These are phyloP conservation scores for Martes martes DNA, from an alignment of 2,113 vertebrate genomes.

Conservation along the genomic window DNA sequence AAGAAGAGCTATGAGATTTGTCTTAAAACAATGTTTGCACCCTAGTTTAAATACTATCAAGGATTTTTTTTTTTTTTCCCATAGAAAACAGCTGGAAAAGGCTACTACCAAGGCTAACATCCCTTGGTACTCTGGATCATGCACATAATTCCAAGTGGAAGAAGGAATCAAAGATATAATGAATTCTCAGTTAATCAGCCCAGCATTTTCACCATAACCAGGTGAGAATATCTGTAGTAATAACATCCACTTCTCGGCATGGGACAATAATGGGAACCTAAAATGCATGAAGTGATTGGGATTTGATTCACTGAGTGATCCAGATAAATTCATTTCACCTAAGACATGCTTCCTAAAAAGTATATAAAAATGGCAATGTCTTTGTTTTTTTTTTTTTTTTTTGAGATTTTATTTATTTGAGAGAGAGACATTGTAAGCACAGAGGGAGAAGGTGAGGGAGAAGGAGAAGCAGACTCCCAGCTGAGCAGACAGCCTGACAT, in stretches of 20 bases:
- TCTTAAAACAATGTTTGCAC: not conserved
- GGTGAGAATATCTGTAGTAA: not conserved
- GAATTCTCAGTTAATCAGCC: not conserved
- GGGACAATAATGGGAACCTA: not conserved
- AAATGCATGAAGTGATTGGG: not conserved
- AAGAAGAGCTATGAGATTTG: not conserved
- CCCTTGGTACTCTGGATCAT: not conserved
- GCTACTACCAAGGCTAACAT: not conserved
- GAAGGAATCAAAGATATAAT: not conserved
- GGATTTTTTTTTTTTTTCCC: not conserved
- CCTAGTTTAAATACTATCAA: not conserved
- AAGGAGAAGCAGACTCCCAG: too few species aligned
- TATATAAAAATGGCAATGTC: not conserved
- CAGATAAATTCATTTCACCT: not conserved
- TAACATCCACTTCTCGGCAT: not conserved
- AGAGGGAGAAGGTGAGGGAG: too few species aligned
- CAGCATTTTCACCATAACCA: not conserved
- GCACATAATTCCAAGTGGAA: not conserved
- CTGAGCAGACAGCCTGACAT: too few species aligned
- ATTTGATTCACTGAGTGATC: not conserved
- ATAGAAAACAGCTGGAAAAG: not conserved
- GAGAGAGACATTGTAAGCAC: too few species aligned
- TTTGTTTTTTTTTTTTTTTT: not conserved
- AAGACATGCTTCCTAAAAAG: not conserved
- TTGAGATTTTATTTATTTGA: too few species aligned